A percentile compares a stretch with the other conserved stretches of the same genome.
These are phyloP conservation scores for Cephus cinctus DNA, from an alignment of 1,140 invertebrate species.

Conservation along the genomic window DNA sequence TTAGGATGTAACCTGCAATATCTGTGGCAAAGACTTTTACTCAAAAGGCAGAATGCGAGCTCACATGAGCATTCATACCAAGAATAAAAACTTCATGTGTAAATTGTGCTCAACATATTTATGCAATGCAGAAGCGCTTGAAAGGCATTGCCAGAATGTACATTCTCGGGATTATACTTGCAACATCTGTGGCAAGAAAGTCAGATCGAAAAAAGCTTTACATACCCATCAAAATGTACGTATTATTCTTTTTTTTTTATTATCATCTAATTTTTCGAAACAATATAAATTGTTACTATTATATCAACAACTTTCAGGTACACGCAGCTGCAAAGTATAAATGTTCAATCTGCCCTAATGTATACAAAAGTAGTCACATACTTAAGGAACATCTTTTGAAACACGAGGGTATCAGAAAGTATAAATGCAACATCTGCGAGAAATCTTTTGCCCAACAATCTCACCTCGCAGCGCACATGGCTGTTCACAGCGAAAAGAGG, in stretches of 20 bases:
- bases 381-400: conserved; percentile 42
- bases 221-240: conserved; percentile 40
- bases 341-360: conserved; percentile 34
- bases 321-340: conserved; percentile 36
- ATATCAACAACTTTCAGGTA: conserved; percentile 18
- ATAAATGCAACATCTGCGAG: conserved; percentile 32
- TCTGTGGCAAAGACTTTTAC: conserved; percentile 35
- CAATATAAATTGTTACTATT: too few species aligned
- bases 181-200: conserved; percentile 29
- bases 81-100: conserved; percentile 32
- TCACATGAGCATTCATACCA: conserved; percentile 36
- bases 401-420: conserved; percentile 41
- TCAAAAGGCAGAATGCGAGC: conserved; percentile 32
- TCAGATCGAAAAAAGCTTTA: conserved; percentile 35
- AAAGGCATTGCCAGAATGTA: conserved; percentile 28
- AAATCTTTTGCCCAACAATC: conserved; percentile 40
- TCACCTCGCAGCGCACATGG: conserved; percentile 40
- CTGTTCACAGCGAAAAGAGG: conserved; percentile 36
- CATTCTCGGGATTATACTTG: conserved; percentile 35
- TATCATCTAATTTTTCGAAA: too few species aligned
- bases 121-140: conserved; percentile 24
- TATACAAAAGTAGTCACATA: conserved; percentile 40
- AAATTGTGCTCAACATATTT: conserved; percentile 36
- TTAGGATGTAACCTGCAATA: conserved; percentile 33
- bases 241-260: background rate